Base-by-base conservation (phyloP, 2,888 invertebrate genomes). In the Trachelus tabidus region DNA sequence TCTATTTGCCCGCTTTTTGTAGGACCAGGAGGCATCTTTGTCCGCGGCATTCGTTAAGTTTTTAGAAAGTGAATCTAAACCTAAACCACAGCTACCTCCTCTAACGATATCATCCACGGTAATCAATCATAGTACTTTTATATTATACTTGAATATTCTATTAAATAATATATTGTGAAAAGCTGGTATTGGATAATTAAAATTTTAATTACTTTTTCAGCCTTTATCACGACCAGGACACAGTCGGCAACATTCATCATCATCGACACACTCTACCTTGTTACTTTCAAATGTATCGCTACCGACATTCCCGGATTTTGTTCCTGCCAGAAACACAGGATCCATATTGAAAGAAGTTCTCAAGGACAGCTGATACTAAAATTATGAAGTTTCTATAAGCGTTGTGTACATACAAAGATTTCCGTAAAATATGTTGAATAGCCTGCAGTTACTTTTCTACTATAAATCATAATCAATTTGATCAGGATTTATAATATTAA, bases 1-100 rank as follows among this genome's bases (percentile, higher is more conserved):
- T 56, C 2, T 56, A 56, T 56, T 56, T 56, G 23, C 9, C 2
- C 1, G 2, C 23, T 56, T 4, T 4, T 85, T 78, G 23, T 75
- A 91, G 91, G 89, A 91, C 71, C 89, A 89, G 69, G 91, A 91
- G 81, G 85, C 91, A n/a, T 95, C 95, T 0, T 92, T 96, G 81
- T 94, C 96, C 0, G 94, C 95, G 87, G 95, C 96, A 79, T 96
- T 96, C 90, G 94, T 96, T 15, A 93, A 94, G 85, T 98, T 98
- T 92, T 92, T 98, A 83, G 97, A 98, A 91, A 94, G 94, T 81
- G 97, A 97, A 91, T 97, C 97, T 0, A 94, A 94, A 79, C 97
- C 97, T 0, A 92, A 94, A 37, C 92, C 92, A 15, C 92, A 92
- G 78, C 87, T 93, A 31, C 93, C 94, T 0, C 92, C 94, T 40